Evolutionary conservation across 2,888 invertebrate species (phyloP), one percentile per base, ranked within the genome.

Genomic region (Sinodicranocentrus sp.): DNA sequence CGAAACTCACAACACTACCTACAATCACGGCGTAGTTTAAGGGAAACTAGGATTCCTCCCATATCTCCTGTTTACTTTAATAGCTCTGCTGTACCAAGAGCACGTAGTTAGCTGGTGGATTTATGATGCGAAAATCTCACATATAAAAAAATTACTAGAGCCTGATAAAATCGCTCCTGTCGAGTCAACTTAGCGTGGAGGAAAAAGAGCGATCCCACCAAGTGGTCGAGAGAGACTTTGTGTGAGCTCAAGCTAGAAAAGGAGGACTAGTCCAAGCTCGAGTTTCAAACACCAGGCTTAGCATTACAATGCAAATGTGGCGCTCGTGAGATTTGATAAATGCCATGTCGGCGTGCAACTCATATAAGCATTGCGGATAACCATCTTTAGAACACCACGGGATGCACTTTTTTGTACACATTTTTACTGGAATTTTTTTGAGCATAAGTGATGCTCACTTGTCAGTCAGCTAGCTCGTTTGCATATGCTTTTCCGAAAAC

Each of bases 101-200:
- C 59, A 61, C 43, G 48, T 63, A 63, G 48, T 82, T 82, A 73
- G 43, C 44, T n/a, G 59, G 67, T 61, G 82, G 73, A 82, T 82
- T 82, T 82, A 73, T 67, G 73, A 68, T 73, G 73, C 73, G 82
- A 73, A 73, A 73, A 82, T 73, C 73, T 82, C 82, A 57, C 73
- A 67, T 68, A 72, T 70, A 54, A 44, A 80, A 80, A 19, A 19
- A 21, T 44, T 68, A 57, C 54, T 72, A 21, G 44, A 68, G 59
- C 73, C 67, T 68, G 82, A 82, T 82, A 82, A 82, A 82, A 82
- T 82, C 73, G 44, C 68, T 73, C 73, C 59, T 82, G 72, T 80
- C 80, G 52, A 65, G 39, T 59, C 67, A 70, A 70, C 43, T 80
- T 80, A 48, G 28, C 65, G 59, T n/a, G 23, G 26, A 63, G 39